Base-by-base conservation (phyloP, 2,888 invertebrate genomes). In the Thyatira batis region DNA sequence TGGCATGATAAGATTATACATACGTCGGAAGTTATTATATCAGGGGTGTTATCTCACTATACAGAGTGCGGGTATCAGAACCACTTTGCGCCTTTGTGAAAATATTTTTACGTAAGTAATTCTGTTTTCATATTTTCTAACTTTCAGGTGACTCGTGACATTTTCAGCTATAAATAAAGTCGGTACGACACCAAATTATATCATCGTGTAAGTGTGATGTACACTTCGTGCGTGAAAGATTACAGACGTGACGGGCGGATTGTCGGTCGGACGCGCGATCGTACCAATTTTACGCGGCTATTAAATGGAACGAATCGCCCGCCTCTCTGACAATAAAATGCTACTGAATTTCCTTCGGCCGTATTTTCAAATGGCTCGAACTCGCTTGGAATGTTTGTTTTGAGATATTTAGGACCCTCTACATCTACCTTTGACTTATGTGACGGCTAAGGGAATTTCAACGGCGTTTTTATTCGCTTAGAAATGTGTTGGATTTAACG, bases 201-300 rank as follows among this genome's bases (percentile, higher is more conserved):
- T 74, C 72, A 75, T 68, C 60, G 60, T 52, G 56, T 62, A 63
- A 67, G 61, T 63, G 63, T 59, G 61, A 66, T 63, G 58, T 59
- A 59, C 77, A 71, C 59, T 69, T 68, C 80, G 80, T 82, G 82
- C 84, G 84, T 78, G 78, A 80, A 78, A 73, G 83, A 84, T 85
- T 81, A 77, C 72, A 65, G 71, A 80, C 84, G 84, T 83, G 84
- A 78, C 80, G 58, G 60, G 66, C 58, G 61, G 57, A 59, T 61
- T 63, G 61, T 57, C 58, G 69, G 71, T 67, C 67, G 71, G 39
- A 39, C 39, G 39, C 39, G 64, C 67, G 71, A 71, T 75, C 55
- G 68, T 68, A 62, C 73, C 80, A 78, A 76, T 83, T 82, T 83
- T 79, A 82, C 79, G 76, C 71, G 69, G 71, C 77, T 70, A 76